phyloP scores from a whole-genome alignment of 92 coral and sea anemone species.

The Plumapathes pennacea region DNA sequence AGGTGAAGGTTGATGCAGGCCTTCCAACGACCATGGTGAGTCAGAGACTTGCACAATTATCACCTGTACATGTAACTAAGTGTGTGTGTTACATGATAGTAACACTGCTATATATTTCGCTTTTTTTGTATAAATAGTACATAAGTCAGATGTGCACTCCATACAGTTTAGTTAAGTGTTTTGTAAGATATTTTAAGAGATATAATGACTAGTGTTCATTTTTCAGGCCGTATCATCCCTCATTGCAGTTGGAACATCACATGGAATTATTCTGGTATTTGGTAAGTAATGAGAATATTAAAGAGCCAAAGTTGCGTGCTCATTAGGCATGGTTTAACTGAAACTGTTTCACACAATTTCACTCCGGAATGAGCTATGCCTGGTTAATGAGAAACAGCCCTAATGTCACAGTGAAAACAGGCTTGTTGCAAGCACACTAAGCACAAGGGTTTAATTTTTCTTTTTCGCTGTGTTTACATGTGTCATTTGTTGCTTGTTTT shows the following conservation, averaged over 20 bases:
- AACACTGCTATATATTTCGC: background rate
- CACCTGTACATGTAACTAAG: background rate
- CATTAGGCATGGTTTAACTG: too few species aligned
- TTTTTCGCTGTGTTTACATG: too few species aligned
- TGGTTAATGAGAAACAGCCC: too few species aligned
- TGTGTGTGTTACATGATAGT: background rate
- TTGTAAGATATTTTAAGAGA: background rate
- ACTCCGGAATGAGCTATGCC: too few species aligned
- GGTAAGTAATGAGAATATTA: slow-evolving; percentile 49
- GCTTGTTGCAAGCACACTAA: too few species aligned
- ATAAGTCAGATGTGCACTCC: background rate
- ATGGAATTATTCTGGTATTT: slow-evolving; percentile 87
- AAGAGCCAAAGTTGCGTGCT: too few species aligned
- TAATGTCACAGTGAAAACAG: too few species aligned
- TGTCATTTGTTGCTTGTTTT: too few species aligned
- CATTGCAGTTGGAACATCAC: slow-evolving; percentile 96
- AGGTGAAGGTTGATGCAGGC: slow-evolving; percentile 98
- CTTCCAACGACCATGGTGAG: slow-evolving; percentile 95
- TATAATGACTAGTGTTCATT: background rate
- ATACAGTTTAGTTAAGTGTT: background rate
- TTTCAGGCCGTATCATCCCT: slow-evolving; percentile 85
- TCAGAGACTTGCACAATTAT: background rate
- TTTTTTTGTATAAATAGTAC: too few species aligned
- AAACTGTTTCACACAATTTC: too few species aligned
- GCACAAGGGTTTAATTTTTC: too few species aligned